Percentiles rank a stretch among this genome's conserved stretches.
Conservation (phyloP, 2,113 vertebrate genomes). For the Festucalex cinctus region DNA sequence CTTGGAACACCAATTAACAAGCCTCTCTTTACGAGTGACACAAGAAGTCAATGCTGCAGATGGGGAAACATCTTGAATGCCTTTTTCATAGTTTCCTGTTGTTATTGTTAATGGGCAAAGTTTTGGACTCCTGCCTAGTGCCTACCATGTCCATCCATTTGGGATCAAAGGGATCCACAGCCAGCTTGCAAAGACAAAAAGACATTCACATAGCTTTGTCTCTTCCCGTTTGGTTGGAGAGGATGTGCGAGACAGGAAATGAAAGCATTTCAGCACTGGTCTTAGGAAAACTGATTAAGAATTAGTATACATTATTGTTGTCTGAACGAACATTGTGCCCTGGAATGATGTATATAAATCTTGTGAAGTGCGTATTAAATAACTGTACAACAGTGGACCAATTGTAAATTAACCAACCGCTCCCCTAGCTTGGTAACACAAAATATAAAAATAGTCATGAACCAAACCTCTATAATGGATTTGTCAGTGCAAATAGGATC, state of each 20-base stretch:
- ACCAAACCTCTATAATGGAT: too few species aligned
- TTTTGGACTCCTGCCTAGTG: conserved; percentile 35
- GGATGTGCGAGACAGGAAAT: conserved; percentile 20
- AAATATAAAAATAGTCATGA: too few species aligned
- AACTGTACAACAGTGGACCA: too few species aligned
- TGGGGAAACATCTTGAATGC: conserved; percentile 30
- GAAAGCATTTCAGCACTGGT: conserved; percentile 5
- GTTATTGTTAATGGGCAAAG: conserved; percentile 44
- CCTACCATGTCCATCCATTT: conserved; percentile 2
- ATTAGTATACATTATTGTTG: too few species aligned
- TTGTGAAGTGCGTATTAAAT: too few species aligned
- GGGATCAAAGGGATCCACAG: neutral
- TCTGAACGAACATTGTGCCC: too few species aligned
- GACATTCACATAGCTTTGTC: conserved; percentile 29
- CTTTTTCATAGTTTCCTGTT: conserved; percentile 29
- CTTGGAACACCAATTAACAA: conserved; percentile 43
- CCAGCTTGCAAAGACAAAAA: neutral
- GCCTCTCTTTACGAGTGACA: conserved; percentile 11
- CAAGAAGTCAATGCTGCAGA: conserved; percentile 6
- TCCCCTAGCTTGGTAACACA: too few species aligned
- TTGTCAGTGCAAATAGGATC: too few species aligned
- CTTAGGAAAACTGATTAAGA: conserved; percentile 4
- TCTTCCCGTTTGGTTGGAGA: conserved; percentile 29
- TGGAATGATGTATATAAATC: too few species aligned
- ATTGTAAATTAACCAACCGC: too few species aligned